Percentiles rank a stretch among this genome's conserved stretches.
These are phyloP conservation scores for Plusia festucae DNA, from an alignment of 2,888 invertebrate genomes.

Conservation along the genomic window DNA sequence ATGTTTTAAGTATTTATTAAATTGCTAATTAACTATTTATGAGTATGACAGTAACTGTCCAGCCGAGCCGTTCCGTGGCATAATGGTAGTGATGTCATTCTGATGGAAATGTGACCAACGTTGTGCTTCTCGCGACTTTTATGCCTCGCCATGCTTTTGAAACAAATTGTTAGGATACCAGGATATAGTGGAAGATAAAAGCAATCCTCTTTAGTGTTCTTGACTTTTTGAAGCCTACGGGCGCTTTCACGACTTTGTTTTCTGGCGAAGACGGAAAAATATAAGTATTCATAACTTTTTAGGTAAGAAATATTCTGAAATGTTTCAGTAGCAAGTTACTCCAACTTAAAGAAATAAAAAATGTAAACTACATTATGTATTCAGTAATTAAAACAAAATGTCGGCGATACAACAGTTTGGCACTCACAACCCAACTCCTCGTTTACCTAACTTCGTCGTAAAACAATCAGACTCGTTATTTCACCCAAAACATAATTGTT, in stretches of 20 bases:
- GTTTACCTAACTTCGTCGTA: slow-evolving; percentile 23
- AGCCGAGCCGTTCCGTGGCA: slow-evolving; percentile 21
- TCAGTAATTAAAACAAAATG: too few species aligned
- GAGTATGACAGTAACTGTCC: slow-evolving; percentile 40
- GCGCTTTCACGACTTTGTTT: too few species aligned
- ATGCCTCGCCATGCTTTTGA: slow-evolving; percentile 34
- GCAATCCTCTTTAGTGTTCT: not conserved
- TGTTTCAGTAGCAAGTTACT: too few species aligned
- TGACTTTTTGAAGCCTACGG: not conserved
- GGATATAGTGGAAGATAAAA: slow-evolving; percentile 7
- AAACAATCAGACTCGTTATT: slow-evolving; percentile 35
- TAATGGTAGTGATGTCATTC: slow-evolving; percentile 35
- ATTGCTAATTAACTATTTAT: slow-evolving; percentile 50
- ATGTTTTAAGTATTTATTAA: slow-evolving; percentile 37
- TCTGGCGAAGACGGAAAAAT: too few species aligned
- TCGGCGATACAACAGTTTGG: slow-evolving; percentile 4
- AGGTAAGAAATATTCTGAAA: too few species aligned
- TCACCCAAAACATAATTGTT: slow-evolving; percentile 46
- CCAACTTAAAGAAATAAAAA: too few species aligned
- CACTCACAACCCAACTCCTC: slow-evolving; percentile 10
- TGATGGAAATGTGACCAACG: slow-evolving; percentile 46
- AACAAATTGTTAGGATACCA: slow-evolving; percentile 13
- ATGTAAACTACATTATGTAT: too few species aligned
- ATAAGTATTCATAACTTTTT: too few species aligned
- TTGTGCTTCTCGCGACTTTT: slow-evolving; percentile 25